Evolutionary conservation across 2,888 invertebrate species (phyloP), one percentile per base, ranked within the genome.

Genomic region (Margaritifera margaritifera): DNA sequence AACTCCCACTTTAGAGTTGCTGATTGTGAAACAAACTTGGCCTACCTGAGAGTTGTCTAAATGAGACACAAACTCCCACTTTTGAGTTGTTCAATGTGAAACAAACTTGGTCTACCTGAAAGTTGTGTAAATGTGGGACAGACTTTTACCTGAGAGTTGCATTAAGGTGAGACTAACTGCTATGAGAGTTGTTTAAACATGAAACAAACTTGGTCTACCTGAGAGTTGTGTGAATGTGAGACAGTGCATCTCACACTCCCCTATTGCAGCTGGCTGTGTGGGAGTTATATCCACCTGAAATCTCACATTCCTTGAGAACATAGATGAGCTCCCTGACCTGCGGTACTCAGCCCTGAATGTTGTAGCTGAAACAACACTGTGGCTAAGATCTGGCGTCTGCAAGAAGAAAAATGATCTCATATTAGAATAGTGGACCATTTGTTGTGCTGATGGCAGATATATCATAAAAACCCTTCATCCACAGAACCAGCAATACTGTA

Each of bases 271-370:
- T 20, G 83, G 84, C 53, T 86, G 85, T 24, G 88, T 85, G 15
- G 86, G 85, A 42, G 86, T 83, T 55, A 89, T 87, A 78, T 89
- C 88, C 75, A 89, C 87, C 92, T 98, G 98, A 91, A 98, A 97
- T 77, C 97, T 92, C 42, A 98, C 97, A 90, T 98, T 98, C 80
- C 98, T 92, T 86, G 98, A 97, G 90, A 98, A 98, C 95, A 98
- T 96, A 74, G 96, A 96, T 27, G 97, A 96, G 66, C 96, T 97
- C n/a, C 91, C 90, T 8, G 90, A 89, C 62, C 99, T 92, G 88
- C 97, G 96, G 91, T 99, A 99, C 90, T 99, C 99, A 70, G 99
- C 98, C 66, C 97, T 93, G 91, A 99, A 99, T 54, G 98, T 97
- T 93, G 97, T 97, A 62, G 99, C 98, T 76, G 97, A 97, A 51